A percentile compares a stretch with the other conserved stretches of the same genome.
Evolutionary conservation across 2,888 invertebrate genomes (phyloP).

Genomic region (Polymixis lichenea): DNA sequence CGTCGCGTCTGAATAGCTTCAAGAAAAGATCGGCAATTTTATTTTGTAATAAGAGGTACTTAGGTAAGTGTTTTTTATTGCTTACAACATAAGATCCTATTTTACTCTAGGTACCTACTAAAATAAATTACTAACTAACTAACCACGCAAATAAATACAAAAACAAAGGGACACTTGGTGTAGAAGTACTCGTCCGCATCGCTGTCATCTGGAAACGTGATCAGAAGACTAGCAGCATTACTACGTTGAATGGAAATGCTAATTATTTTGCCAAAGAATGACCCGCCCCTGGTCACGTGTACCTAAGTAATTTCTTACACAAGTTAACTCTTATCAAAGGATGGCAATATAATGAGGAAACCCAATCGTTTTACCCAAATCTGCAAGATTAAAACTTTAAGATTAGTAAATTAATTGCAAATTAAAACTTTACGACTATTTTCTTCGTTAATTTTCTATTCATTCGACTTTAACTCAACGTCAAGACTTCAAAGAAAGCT

Average conservation of each 20-base stretch:
- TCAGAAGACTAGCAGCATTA: too few species aligned
- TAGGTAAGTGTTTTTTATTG: too few species aligned
- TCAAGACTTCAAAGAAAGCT: conserved; percentile 2
- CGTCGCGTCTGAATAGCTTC: neutral
- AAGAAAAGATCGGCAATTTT: neutral
- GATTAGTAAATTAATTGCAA: neutral
- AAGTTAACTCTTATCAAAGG: neutral
- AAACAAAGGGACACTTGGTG: too few species aligned
- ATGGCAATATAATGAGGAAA: neutral
- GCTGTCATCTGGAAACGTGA: too few species aligned
- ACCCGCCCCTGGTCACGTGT: too few species aligned
- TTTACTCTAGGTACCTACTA: too few species aligned
- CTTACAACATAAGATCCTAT: too few species aligned
- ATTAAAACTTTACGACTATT: conserved; percentile 19
- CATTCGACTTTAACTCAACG: neutral
- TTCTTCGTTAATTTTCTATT: neutral
- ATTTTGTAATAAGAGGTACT: neutral
- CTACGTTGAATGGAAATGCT: too few species aligned
- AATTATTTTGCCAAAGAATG: too few species aligned
- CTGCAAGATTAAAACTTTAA: neutral
- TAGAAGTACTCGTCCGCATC: too few species aligned
- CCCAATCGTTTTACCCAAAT: neutral
- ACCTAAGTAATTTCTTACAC: neutral
- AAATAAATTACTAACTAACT: too few species aligned
- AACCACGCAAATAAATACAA: too few species aligned